Conservation (phyloP, 2,797 vertebrate genomes). For the Lutjanus campechanus region DNA sequence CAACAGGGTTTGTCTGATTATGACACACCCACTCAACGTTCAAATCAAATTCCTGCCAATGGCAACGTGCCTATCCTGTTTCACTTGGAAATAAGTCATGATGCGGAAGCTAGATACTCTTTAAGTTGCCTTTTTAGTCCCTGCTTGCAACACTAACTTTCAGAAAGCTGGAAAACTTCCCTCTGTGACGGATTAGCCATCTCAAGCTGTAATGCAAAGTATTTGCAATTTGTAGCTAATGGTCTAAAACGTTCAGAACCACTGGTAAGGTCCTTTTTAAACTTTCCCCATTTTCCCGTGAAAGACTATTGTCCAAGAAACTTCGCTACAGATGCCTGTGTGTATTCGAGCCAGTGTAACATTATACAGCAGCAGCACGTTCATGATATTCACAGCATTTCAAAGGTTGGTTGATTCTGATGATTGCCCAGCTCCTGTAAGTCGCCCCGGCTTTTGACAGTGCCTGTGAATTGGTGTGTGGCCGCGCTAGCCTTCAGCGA, state of each 20-base stretch:
- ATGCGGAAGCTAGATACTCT: no score
- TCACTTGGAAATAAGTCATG: no score
- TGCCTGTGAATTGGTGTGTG: constrained; percentile 60
- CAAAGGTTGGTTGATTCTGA: constrained; percentile 67
- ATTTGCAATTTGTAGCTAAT: constrained; percentile 46
- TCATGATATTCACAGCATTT: constrained; percentile 62
- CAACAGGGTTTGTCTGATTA: no score
- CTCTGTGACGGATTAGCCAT: constrained; percentile 13
- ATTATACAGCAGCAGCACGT: constrained; percentile 51
- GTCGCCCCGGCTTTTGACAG: constrained; percentile 51
- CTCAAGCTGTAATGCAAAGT: constrained; percentile 3
- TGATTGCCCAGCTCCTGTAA: constrained; percentile 63
- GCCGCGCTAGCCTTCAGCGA: constrained; percentile 52
- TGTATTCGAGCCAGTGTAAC: constrained; percentile 28
- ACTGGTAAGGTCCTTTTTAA: constrained; percentile 17
- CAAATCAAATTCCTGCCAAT: no score
- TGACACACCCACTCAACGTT: no score
- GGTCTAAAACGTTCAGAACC: constrained; percentile 49
- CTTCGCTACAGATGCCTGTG: constrained; percentile 11
- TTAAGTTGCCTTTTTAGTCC: background rate
- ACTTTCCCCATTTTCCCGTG: constrained; percentile 18
- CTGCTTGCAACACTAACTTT: background rate
- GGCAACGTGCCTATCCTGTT: no score
- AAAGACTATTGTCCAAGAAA: constrained; percentile 29
- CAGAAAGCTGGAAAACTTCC: background rate